These are phyloP conservation scores for Chroicocephalus ridibundus DNA, from an alignment of 2,113 vertebrate species.

Conservation along the genomic window DNA sequence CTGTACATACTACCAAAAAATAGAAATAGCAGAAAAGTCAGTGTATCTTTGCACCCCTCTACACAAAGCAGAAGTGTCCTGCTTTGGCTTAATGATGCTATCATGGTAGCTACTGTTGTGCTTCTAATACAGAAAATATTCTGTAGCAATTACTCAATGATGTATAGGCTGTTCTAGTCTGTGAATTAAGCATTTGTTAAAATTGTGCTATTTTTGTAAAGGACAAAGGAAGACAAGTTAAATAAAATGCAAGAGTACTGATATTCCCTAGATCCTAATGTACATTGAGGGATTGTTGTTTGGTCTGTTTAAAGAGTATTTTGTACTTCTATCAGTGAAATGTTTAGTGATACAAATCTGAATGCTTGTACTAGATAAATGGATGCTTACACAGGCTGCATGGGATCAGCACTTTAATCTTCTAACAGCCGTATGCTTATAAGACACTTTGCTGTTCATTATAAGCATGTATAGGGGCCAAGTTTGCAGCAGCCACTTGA, in stretches of 20 bases:
- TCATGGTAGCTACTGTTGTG: background rate
- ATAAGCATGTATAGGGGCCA: fast-evolving
- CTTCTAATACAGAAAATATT: background rate
- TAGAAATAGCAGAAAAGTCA: background rate
- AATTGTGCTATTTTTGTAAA: background rate
- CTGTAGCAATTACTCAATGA: background rate
- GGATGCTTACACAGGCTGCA: background rate
- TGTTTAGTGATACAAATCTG: background rate
- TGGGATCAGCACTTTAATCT: background rate
- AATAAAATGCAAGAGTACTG: background rate
- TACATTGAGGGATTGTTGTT: fast-evolving
- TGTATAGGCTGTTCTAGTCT: background rate
- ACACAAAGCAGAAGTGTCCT: background rate
- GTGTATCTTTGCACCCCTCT: background rate
- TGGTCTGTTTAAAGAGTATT: background rate
- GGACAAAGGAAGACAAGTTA: background rate
- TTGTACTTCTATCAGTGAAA: background rate
- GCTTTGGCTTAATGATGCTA: background rate
- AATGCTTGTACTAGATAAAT: background rate
- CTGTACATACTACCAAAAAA: background rate
- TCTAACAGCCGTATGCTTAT: fast-evolving
- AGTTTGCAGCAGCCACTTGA: background rate
- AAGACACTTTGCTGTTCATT: background rate
- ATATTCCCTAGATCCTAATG: background rate
- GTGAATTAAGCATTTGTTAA: background rate